Conservation (phyloP, 2,797 vertebrate species). For the Saxicola maurus region DNA sequence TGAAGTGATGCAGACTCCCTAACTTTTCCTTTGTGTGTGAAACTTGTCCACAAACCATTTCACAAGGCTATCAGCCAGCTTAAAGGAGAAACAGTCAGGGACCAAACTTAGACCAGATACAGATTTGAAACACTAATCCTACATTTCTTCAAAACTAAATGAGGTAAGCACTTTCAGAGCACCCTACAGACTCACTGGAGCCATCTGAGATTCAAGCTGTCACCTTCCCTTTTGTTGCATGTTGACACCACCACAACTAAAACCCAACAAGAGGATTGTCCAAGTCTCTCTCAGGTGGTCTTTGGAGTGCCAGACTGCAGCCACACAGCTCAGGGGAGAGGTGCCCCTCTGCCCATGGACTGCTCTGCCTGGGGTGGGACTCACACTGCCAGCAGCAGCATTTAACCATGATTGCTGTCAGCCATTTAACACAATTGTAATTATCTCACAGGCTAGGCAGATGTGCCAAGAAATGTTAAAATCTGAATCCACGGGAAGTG, state of each 20-base stretch:
- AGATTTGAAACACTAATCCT: not conserved
- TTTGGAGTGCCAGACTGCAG: not conserved
- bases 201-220: not conserved
- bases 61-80: not conserved
- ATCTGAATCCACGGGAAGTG: fast-evolving
- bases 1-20: not conserved
- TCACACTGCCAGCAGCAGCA: not conserved
- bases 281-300: not conserved
- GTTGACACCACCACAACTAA: not conserved
- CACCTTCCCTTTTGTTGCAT: not conserved
- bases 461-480: not conserved
- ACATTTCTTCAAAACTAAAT: not conserved
- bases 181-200: not conserved
- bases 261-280: not conserved
- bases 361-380: not conserved
- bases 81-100: not conserved
- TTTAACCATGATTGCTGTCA: not conserved
- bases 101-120: not conserved
- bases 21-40: not conserved
- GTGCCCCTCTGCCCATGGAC: not conserved
- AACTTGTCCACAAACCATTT: not conserved
- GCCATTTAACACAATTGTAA: not conserved
- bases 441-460: not conserved
- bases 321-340: not conserved
- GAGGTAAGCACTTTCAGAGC: not conserved